These are phyloP conservation scores for Calephelis nemesis DNA, from an alignment of 1,140 invertebrate genomes.

Conservation along the genomic window DNA sequence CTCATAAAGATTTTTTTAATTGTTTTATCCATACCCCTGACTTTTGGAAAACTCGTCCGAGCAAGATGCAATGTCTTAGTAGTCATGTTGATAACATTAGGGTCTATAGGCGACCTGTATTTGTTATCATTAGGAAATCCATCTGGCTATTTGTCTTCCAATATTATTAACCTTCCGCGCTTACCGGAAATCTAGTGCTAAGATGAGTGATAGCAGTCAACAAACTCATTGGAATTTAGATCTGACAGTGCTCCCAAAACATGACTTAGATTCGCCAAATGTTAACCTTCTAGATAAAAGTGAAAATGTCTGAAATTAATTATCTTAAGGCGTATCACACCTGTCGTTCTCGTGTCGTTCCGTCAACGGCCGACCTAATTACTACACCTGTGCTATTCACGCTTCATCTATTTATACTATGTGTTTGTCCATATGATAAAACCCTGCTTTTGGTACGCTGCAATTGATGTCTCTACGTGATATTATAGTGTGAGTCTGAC, in stretches of 20 bases:
- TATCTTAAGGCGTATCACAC: constrained; percentile 36
- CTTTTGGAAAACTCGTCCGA: too few relatives aligned
- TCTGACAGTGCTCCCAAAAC: not conserved
- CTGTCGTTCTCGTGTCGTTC: constrained; percentile 26
- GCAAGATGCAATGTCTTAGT: too few relatives aligned
- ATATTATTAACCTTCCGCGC: not conserved
- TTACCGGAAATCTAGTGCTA: too few relatives aligned
- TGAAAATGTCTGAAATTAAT: constrained; percentile 49
- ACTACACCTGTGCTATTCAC: constrained; percentile 45
- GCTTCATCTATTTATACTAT: constrained; percentile 25
- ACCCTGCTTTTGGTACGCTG: too few relatives aligned
- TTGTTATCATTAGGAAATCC: not conserved
- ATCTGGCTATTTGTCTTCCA: not conserved
- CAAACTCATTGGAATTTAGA: constrained; percentile 9
- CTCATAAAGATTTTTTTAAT: too few relatives aligned
- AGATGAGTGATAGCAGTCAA: not conserved
- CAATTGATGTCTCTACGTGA: too few relatives aligned
- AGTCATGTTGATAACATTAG: too few relatives aligned
- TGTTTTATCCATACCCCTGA: too few relatives aligned
- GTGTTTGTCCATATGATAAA: not conserved
- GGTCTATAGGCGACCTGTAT: too few relatives aligned
- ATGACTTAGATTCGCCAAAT: constrained; percentile 2
- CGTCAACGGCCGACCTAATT: constrained; percentile 49
- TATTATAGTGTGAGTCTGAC: too few relatives aligned
- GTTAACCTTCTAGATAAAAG: constrained; percentile 38